Base-by-base conservation (phyloP, 2,888 invertebrate genomes). In the Clanis bilineata region DNA sequence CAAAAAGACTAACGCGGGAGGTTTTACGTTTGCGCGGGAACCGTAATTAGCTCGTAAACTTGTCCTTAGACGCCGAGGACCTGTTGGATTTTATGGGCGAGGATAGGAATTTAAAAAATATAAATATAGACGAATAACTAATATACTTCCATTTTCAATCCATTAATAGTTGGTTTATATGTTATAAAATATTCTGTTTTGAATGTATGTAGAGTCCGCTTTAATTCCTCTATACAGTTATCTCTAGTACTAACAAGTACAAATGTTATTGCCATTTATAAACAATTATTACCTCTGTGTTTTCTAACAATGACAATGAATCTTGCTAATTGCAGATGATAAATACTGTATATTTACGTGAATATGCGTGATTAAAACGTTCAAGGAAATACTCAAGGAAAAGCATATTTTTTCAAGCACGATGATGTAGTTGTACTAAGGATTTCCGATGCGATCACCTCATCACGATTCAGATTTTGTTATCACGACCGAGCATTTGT, bases 1-100 rank as follows among this genome's bases (percentile, higher is more conserved):
- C 61, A 68, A 67, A 71, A 70, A 64, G 28, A 65, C 58, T 38
- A 45, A 28, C 61, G 44, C 64, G 59, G 63, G 61, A 56, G 23
- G 58, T 47, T 32, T 47, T 58, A 58, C 59, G 59, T 45, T 25
- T 41, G 57, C 47, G 21, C 62, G 51, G 25, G 43, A 32, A 43
- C 28, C 43, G 63, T 57, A 62, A 64, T 64, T 64, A 64, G 18
- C 60, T 57, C 54, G 60, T 62, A 61, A 64, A 61, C 63, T 57
- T 63, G 56, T 47, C 47, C 38, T 7, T 45, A 32, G 28, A 32
- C 6, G 21, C 44, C 9, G 3, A 23, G 5, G 15, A 28, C 28
- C 32, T 18, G 12, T 44, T 7, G 23, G 18, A 18, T 51, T 51
- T 51, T 51, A 51, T 51, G 28, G 1, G n/a, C 3, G 28, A 28